Evolutionary conservation across 2,888 invertebrate species (phyloP).

Genomic region (Liodrosophila aerea): DNA sequence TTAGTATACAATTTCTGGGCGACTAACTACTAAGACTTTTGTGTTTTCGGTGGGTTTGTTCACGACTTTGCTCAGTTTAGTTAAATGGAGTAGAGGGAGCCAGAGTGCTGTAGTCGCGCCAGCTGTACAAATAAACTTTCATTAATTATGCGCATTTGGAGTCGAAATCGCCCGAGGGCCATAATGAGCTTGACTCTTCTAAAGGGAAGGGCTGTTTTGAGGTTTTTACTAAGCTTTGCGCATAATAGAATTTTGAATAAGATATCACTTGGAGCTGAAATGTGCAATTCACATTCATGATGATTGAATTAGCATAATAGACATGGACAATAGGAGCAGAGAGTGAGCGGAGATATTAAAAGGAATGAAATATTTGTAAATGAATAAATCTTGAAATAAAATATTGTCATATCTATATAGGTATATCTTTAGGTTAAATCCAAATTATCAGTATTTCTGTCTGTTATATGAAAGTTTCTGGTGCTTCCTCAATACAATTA

Average conservation of each 20-base stretch:
- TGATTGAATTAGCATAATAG: conserved; percentile 24
- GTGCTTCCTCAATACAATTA: too few species aligned
- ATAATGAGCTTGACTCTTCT: conserved; percentile 29
- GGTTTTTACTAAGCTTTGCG: background rate
- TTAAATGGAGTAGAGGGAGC: background rate
- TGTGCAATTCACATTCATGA: conserved; percentile 8
- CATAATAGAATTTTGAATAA: conserved; percentile 60
- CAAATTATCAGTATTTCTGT: too few species aligned
- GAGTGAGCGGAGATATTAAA: too few species aligned
- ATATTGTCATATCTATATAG: too few species aligned
- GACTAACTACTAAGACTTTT: conserved; percentile 51
- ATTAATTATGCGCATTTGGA: conserved; percentile 68
- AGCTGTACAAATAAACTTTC: conserved; percentile 66
- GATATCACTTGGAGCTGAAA: conserved; percentile 19
- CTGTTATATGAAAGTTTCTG: too few species aligned
- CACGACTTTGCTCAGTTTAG: conserved; percentile 15
- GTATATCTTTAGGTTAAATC: too few species aligned
- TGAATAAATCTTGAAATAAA: too few species aligned
- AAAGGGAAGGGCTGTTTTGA: background rate
- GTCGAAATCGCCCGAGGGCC: conserved; percentile 3
- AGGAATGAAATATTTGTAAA: too few species aligned
- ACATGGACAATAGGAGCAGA: too few species aligned
- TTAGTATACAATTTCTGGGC: conserved; percentile 45
- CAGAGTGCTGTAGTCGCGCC: conserved; percentile 17
- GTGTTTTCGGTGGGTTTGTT: conserved; percentile 45